A percentile compares a stretch with the other conserved stretches of the same genome.
phyloP scores from a whole-genome alignment of 2,113 vertebrate genomes.

The Struthidea cinerea region DNA sequence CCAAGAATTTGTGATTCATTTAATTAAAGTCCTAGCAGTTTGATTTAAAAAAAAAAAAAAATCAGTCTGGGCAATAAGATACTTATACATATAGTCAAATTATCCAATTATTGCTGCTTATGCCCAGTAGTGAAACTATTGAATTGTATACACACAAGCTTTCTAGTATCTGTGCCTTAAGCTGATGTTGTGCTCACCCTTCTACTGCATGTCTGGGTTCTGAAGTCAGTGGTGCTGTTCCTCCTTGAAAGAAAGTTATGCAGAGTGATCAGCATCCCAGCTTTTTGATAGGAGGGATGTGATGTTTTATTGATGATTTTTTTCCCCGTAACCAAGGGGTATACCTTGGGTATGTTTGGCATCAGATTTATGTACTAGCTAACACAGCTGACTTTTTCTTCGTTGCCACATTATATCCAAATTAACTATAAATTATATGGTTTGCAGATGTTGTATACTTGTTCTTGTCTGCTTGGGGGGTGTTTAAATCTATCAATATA shows the following conservation, averaged over 20 bases:
- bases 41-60: neutral
- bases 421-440: neutral
- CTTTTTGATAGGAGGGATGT: neutral
- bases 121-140: neutral
- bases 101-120: neutral
- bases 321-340: neutral
- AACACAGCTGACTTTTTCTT: neutral
- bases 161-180: neutral
- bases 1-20: neutral
- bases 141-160: neutral
- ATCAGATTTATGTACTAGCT: neutral
- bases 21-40: neutral
- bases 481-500: neutral
- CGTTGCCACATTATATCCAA: neutral
- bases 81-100: neutral
- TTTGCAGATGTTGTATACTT: neutral
- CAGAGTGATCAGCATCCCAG: neutral
- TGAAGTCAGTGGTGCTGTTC: neutral
- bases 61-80: neutral
- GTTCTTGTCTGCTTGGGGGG: rapidly evolving
- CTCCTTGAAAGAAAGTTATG: neutral
- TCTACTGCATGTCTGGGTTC: neutral
- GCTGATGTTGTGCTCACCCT: neutral
- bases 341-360: neutral
- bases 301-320: neutral